Base-by-base conservation (phyloP, 2,797 vertebrate species). In the Mastacembelus armatus region DNA sequence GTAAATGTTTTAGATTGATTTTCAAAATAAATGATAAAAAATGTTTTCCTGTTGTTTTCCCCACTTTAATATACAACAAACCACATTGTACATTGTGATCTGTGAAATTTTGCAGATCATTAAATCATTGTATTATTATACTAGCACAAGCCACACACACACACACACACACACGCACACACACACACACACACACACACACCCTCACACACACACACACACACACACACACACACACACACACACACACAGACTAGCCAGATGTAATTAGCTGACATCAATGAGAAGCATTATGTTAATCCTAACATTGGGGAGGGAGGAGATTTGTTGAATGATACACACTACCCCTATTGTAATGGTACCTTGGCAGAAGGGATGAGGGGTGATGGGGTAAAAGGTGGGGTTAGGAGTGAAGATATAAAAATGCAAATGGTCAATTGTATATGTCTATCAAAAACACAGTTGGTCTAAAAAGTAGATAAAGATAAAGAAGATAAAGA, bases 221-320 rank as follows among this genome's bases (percentile, higher is more conserved):
- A n/a, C 42, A 29, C 21, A 12, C 11, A 7, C 7, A 33, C 27
- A 33, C 18, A 9, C 19, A 54, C 18, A 42, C 40, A 54, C 35
- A 58, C 35, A 40, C 24, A 65, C 36, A 48, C 24, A 22, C 36
- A 60, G 52, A 68, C 48, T 12, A 9, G 50, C 18, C 70, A 89
- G 78, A 83, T 86, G 71, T 71, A 61, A 80, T 84, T 64, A 73
- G 52, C 66, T 69, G 69, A 85, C 71, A 83, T 89, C 78, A 76
- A 56, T 59, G 29, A 78, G 50, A 42, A 70, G 71, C 55, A 79
- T 89, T 59, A 44, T 80, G 66, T 80, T 83, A 76, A 69, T 79
- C 19, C 71, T 54, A 60, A 72, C 48, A 55, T 30, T 42, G 38
- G 16, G 29, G 44, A 61, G 39, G 50, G 38, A 7, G 47, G 39